A percentile compares a stretch with the other conserved stretches of the same genome.
phyloP scores from a whole-genome alignment of 2,888 invertebrate species.

The Andrena marginata region DNA sequence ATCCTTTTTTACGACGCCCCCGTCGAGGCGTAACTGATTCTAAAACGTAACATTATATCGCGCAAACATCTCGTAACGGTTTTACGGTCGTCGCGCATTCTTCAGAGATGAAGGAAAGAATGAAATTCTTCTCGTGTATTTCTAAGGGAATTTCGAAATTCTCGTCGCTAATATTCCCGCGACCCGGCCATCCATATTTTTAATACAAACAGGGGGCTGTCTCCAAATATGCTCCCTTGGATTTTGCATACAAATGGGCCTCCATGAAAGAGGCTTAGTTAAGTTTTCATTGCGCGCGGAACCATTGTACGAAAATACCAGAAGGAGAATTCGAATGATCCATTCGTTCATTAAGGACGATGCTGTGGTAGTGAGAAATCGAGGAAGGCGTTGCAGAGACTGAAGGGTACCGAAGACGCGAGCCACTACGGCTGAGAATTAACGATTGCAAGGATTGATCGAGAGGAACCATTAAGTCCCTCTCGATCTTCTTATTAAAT shows the following conservation, averaged over 20 bases:
- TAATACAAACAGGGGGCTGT: too few species aligned
- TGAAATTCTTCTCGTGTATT: constrained; percentile 15
- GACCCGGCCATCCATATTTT: not conserved
- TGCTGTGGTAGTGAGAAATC: not conserved
- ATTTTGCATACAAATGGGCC: too few species aligned
- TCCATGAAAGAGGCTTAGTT: too few species aligned
- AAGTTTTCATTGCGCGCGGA: not conserved
- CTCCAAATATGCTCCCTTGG: too few species aligned
- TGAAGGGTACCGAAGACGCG: not conserved
- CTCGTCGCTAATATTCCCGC: constrained; percentile 1
- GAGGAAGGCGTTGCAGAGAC: not conserved
- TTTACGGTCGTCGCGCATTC: constrained; percentile 20
- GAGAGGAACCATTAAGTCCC: constrained; percentile 16
- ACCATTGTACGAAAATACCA: not conserved
- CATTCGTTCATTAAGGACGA: not conserved
- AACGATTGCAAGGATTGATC: constrained; percentile 13
- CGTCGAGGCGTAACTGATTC: constrained; percentile 12
- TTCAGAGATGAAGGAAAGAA: constrained; percentile 8
- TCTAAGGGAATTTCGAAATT: too few species aligned
- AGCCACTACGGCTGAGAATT: constrained; percentile 8
- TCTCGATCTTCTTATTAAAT: constrained; percentile 24
- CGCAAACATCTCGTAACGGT: constrained; percentile 17
- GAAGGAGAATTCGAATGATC: not conserved
- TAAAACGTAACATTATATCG: constrained; percentile 12
- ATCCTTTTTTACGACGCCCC: not conserved